Base-by-base conservation (phyloP, 2,113 vertebrate species). In the Corythoichthys haematopterus region DNA sequence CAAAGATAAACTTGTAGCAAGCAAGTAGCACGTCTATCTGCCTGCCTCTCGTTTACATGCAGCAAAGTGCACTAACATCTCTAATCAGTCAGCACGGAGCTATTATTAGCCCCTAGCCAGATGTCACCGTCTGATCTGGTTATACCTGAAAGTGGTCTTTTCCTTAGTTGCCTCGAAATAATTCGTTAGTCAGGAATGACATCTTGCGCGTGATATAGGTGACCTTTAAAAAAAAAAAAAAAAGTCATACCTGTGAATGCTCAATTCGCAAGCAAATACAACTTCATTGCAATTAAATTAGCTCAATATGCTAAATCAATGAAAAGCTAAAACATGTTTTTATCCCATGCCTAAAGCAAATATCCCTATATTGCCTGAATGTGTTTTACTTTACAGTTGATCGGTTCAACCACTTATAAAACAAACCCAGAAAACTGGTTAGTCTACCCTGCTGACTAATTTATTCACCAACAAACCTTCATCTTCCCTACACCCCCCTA, bases 401-500 rank as follows among this genome's bases (percentile, higher is more conserved):
- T 51, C 62, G 35, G 11, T 43, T 75, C 64, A 46, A 55, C 71
- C 53, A 52, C 37, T 47, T 52, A 69, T 67, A 67, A 78, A 81
- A 64, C 68, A 64, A 74, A 74, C 55, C 16, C 63, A 33, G 28
- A 69, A 56, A 72, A 66, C 62, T 69, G 62, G 48, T 70, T 59
- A 48, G 45, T 60, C 52, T 53, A 57, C 48, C 72, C 37, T 61
- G 60, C 61, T 43, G 46, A 55, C 7, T 51, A 60, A 69, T 83
- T 74, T 84, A 81, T 75, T 69, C 70, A 69, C 66, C 65, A 45
- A 36, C 63, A 53, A 64, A 68, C 58, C 69, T 68, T 72, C 70
- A 77, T 79, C 75, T 75, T 62, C 61, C 67, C 68, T 74, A 61
- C 47, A 68, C 55, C 58, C 65, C 73, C 73, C 67, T 68, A 58